Evolutionary conservation across 1,140 invertebrate genomes (phyloP), one percentile per base, ranked within the genome.

Genomic region (Lasaia peninsularis): DNA sequence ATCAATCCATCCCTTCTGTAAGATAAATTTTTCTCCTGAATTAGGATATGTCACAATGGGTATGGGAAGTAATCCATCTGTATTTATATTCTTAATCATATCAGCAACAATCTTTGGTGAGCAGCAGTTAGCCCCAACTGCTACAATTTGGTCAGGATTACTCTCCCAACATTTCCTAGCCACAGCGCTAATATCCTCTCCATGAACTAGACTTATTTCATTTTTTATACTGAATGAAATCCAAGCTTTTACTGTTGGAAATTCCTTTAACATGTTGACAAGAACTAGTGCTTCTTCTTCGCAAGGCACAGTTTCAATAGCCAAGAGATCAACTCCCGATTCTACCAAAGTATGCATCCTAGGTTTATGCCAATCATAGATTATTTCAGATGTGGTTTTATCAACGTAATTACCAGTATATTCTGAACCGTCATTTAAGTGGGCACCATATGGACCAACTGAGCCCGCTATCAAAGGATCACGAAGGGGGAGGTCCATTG

Each of bases 261-360:
- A 96, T 54, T 95, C 91, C 31, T 91, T 90, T 11, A 98, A 73
- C 31, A 97, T 81, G 24, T 95, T 90, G 0, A 96, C 83, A 1
- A 98, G 79, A 52, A 94, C 93, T 77, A 94, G 88, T 1, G 95
- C 97, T 90, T 98, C 97, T 35, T 91, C 89, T 59, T 91, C 78
- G 56, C 95, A 94, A 11, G 97, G 97, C 62, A 98, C 93, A 0
- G 97, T 98, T 84, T 99, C 97, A 58, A 98, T 82, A 14, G 95
- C 96, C 12, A 98, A 71, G 1, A 97, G 68, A 84, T 98, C 95
- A 0, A 95, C 93, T 7, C 95, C 95, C 18, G 92, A 92, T 54
- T 94, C 91, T 6, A 97, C 63, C 2, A 98, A 86, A 11, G 93
- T 92, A 44, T 93, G 85, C 11, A 98, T 92, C 33, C 96, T 90